Conservation (phyloP, 2,888 invertebrate genomes). For the Latrodectus hesperus region DNA sequence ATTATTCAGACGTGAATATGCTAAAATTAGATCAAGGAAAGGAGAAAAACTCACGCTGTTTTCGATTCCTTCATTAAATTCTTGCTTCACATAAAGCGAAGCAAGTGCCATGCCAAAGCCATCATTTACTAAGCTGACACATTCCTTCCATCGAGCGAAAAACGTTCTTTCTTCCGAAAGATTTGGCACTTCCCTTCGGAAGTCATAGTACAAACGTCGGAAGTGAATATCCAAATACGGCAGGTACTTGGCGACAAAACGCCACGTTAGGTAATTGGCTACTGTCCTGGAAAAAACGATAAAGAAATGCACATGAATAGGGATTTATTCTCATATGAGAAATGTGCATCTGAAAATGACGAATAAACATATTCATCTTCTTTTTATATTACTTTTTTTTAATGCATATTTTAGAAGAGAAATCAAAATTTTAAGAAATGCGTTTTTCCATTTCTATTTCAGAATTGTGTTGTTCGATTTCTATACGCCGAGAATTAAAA, state of each 20-base stretch:
- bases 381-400: neutral
- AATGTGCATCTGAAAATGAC: neutral
- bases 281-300: slow-evolving; percentile 74
- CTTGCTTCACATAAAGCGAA: slow-evolving; percentile 70
- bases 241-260: slow-evolving; percentile 75
- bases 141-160: slow-evolving; percentile 72
- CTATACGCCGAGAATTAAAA: neutral
- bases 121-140: slow-evolving; percentile 71
- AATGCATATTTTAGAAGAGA: neutral
- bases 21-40: neutral
- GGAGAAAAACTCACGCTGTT: slow-evolving; percentile 31
- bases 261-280: slow-evolving; percentile 77
- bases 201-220: slow-evolving; percentile 72
- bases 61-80: slow-evolving; percentile 47
- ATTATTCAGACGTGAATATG: too few relatives aligned
- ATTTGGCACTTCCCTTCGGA: slow-evolving; percentile 73
- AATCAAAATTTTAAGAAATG: neutral
- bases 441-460: too few relatives aligned
- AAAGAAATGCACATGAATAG: neutral
- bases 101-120: slow-evolving; percentile 71
- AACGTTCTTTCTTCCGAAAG: slow-evolving; percentile 68
- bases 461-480: neutral
- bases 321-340: neutral
- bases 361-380: neutral
- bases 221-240: slow-evolving; percentile 75